phyloP scores from a whole-genome alignment of 1,140 invertebrate genomes.

The Ganaspis sp. region DNA sequence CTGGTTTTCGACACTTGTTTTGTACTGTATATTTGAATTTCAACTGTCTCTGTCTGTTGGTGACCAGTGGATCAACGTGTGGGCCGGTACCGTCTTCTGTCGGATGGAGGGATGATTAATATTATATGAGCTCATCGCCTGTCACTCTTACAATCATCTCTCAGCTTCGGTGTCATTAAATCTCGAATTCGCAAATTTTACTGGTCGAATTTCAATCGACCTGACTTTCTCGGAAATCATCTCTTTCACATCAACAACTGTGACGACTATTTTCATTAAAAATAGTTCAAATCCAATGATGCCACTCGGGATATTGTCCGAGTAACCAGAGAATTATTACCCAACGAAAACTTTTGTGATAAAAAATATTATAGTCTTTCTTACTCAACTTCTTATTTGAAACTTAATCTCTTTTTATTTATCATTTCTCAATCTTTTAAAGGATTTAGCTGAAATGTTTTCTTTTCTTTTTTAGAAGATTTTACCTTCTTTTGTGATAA shows the following conservation, averaged over 20 bases:
- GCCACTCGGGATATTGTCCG: not conserved
- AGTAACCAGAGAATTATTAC: slow-evolving; percentile 19
- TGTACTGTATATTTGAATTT: slow-evolving; percentile 50
- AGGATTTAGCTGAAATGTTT: too few species aligned
- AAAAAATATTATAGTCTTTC: slow-evolving; percentile 16
- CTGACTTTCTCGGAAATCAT: not conserved
- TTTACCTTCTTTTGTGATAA: too few species aligned
- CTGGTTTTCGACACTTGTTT: slow-evolving; percentile 41
- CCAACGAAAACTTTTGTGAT: slow-evolving; percentile 27
- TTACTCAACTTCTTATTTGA: not conserved
- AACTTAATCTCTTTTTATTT: not conserved
- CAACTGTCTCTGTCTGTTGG: slow-evolving; percentile 70
- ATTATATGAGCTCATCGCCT: slow-evolving; percentile 73
- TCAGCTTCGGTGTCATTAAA: slow-evolving; percentile 59
- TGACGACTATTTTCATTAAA: not conserved
- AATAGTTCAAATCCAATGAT: not conserved
- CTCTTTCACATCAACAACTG: not conserved
- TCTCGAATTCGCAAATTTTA: slow-evolving; percentile 38
- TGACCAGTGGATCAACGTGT: slow-evolving; percentile 76
- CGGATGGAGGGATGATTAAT: slow-evolving; percentile 77
- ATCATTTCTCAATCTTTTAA: too few species aligned
- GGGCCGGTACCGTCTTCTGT: slow-evolving; percentile 77
- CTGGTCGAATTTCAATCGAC: not conserved
- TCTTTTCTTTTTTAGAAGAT: not conserved
- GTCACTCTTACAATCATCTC: slow-evolving; percentile 65